Evolutionary conservation across 2,888 invertebrate species (phyloP).

Genomic region (Venusia cambrica): DNA sequence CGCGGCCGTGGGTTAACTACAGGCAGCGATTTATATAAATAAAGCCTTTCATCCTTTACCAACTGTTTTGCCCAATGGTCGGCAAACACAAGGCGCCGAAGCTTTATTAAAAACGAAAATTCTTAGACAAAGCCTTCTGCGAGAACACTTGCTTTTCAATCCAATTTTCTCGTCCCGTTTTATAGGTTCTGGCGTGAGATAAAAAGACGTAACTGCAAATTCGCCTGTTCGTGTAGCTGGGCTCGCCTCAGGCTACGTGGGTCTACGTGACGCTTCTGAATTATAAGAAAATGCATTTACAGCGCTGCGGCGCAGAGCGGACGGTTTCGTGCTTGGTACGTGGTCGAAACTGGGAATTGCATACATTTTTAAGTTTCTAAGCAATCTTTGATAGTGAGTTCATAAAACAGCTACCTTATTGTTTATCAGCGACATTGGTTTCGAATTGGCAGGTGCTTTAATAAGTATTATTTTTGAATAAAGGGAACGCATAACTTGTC

Average conservation of each 20-base stretch:
- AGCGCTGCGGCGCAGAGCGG: slow-evolving; percentile 54
- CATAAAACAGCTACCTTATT: slow-evolving; percentile 6
- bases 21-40: too few species aligned
- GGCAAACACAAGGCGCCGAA: too few species aligned
- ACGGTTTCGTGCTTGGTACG: slow-evolving; percentile 58
- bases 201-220: slow-evolving; percentile 76
- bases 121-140: slow-evolving; percentile 8
- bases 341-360: slow-evolving; percentile 53
- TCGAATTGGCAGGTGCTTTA: not conserved
- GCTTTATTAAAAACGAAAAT: too few species aligned
- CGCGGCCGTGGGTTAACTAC: too few species aligned
- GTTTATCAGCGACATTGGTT: slow-evolving; percentile 2
- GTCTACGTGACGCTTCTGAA: slow-evolving; percentile 76
- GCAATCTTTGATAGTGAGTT: slow-evolving; percentile 17
- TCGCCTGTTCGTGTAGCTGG: slow-evolving; percentile 56
- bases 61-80: too few species aligned
- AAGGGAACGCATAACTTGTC: too few species aligned
- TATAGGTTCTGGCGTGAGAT: slow-evolving; percentile 62
- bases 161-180: slow-evolving; percentile 67
- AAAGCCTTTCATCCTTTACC: too few species aligned
- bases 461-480: too few species aligned
- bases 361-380: slow-evolving; percentile 44
- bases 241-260: slow-evolving; percentile 25
- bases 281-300: slow-evolving; percentile 80
- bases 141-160: slow-evolving; percentile 46